Evolutionary conservation across 2,113 vertebrate genomes (phyloP).

Genomic region (Aramus guarauna): DNA sequence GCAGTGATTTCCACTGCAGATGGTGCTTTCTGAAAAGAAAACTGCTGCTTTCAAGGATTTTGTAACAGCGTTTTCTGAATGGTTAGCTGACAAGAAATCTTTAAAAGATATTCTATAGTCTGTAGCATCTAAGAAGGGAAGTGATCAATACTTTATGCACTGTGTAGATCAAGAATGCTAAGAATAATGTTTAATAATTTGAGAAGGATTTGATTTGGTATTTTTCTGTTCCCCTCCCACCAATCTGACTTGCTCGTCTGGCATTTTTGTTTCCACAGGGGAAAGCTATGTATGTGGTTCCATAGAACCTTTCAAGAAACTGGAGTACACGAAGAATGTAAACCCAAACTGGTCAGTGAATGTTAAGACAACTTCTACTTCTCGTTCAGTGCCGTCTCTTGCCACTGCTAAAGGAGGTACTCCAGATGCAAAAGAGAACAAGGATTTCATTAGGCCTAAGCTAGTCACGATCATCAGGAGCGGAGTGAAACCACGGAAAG

Average conservation of each 20-base stretch:
- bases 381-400: conserved; percentile 82
- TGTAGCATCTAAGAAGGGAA: not conserved
- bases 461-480: conserved; percentile 97
- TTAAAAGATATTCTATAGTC: not conserved
- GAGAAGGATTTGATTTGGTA: not conserved
- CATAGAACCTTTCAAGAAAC: conserved; percentile 92
- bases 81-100: not conserved
- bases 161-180: not conserved
- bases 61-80: not conserved
- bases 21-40: not conserved
- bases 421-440: conserved; percentile 83
- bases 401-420: conserved; percentile 80
- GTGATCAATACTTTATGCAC: not conserved
- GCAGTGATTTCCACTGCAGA: not conserved
- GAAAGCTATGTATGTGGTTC: conserved; percentile 98
- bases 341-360: conserved; percentile 98
- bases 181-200: not conserved
- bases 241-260: not conserved
- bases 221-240: not conserved
- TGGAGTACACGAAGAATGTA: conserved; percentile 98
- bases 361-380: conserved; percentile 76
- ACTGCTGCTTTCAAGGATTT: not conserved
- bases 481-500: conserved; percentile 95
- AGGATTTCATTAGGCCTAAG: conserved; percentile 96
- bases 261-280: conserved; percentile 71